phyloP scores from a whole-genome alignment of 2,113 vertebrate species.

The Thermophis baileyi region DNA sequence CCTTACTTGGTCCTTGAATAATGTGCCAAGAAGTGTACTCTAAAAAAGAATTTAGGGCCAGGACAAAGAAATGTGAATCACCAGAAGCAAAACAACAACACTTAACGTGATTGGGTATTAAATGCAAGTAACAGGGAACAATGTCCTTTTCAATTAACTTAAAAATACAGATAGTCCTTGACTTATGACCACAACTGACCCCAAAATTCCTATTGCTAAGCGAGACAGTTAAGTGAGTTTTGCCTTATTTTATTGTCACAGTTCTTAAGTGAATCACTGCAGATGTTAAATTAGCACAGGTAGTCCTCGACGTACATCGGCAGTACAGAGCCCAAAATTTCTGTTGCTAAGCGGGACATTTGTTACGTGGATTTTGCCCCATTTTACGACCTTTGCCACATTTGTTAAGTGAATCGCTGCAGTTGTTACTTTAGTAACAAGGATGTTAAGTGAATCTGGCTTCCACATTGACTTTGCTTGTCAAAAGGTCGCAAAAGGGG shows the following conservation, averaged over 20 bases:
- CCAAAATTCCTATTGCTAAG: not conserved
- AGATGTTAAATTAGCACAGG: not conserved
- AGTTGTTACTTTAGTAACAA: too few species aligned
- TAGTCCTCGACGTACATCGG: too few species aligned
- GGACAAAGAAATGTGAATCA: not conserved
- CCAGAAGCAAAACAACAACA: not conserved
- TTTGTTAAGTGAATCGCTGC: too few species aligned
- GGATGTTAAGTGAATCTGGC: too few species aligned
- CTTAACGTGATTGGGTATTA: not conserved
- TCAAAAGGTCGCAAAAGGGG: too few species aligned
- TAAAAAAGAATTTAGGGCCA: not conserved
- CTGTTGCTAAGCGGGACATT: too few species aligned
- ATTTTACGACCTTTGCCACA: too few species aligned
- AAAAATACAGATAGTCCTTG: not conserved
- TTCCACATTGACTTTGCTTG: too few species aligned
- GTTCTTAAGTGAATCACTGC: not conserved
- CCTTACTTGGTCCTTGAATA: not conserved
- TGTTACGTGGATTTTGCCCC: too few species aligned
- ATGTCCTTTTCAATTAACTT: not conserved
- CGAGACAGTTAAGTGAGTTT: too few species aligned
- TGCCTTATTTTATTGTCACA: not conserved
- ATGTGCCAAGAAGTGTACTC: not conserved
- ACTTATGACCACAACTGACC: too few species aligned
- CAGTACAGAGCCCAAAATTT: too few species aligned
- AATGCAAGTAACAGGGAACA: not conserved